A percentile compares a stretch with the other conserved stretches of the same genome.
Conservation (phyloP, 2,888 invertebrate genomes). For the Oscheius onirici region DNA sequence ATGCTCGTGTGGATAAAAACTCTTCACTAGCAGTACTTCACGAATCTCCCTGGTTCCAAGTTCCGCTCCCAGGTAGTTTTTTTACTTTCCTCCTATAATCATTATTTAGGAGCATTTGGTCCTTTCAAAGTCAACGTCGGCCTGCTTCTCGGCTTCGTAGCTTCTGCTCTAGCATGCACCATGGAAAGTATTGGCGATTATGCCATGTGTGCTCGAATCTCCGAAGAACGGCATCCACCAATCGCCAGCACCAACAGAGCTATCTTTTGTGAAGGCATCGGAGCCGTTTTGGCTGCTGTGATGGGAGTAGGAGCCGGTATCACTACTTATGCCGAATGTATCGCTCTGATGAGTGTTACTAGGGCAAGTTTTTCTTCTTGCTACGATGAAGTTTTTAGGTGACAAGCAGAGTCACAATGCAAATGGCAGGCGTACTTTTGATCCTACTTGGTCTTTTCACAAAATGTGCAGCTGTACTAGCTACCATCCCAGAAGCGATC, state of each 20-base stretch:
- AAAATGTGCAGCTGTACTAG: conserved; percentile 59
- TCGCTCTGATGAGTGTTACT: conserved; percentile 63
- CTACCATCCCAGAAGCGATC: conserved; percentile 61
- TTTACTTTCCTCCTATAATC: too few relatives aligned
- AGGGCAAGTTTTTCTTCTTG: conserved; percentile 18
- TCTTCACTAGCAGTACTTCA: conserved; percentile 48
- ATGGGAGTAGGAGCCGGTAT: conserved; percentile 63
- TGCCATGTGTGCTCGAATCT: conserved; percentile 50
- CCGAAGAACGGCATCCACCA: conserved; percentile 52
- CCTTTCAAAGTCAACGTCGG: conserved; percentile 45
- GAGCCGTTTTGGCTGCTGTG: conserved; percentile 51
- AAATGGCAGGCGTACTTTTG: conserved; percentile 58
- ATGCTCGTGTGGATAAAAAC: conserved; percentile 61
- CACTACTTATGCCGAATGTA: conserved; percentile 63
- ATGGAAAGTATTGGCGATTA: conserved; percentile 62
- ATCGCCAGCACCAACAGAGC: conserved; percentile 50
- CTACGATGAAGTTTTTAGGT: conserved; percentile 38
- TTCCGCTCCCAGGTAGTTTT: conserved; percentile 60
- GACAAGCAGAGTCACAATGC: conserved; percentile 62
- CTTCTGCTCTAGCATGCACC: conserved; percentile 57
- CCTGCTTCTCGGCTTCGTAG: conserved; percentile 58
- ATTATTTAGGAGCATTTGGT: conserved; percentile 55
- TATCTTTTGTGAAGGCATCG: conserved; percentile 57
- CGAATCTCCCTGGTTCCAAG: conserved; percentile 62
- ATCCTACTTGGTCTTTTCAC: conserved; percentile 61